Evolutionary conservation across 2,888 invertebrate species (phyloP).

Genomic region (Unio pictorum): DNA sequence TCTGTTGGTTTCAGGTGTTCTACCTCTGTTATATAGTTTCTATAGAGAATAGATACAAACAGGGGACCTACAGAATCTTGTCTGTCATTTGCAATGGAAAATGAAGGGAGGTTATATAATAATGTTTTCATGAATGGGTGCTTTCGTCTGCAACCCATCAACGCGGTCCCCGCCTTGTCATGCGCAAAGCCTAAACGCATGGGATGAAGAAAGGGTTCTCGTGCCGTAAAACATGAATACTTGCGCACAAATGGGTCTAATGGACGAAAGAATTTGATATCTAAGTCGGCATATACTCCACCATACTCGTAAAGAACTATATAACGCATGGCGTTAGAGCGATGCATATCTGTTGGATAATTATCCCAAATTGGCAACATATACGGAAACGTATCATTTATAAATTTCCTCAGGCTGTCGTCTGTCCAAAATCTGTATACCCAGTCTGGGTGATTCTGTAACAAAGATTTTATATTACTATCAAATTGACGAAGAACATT

Average conservation of each 20-base stretch:
- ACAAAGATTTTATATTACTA: constrained; percentile 8
- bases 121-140: constrained; percentile 16
- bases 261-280: constrained; percentile 18
- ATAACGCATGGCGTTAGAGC: constrained; percentile 12
- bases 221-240: constrained; percentile 13
- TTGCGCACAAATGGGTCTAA: constrained; percentile 11
- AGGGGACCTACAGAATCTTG: too few species aligned
- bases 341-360: constrained; percentile 1
- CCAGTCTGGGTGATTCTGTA: constrained; percentile 13
- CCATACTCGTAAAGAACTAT: constrained; percentile 16
- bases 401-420: constrained; percentile 6
- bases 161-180: constrained; percentile 8
- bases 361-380: constrained; percentile 10
- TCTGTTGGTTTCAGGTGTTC: too few species aligned
- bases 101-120: constrained; percentile 4
- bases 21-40: too few species aligned
- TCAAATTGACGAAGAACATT: constrained; percentile 7
- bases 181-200: constrained; percentile 2
- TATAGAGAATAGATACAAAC: too few species aligned
- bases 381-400: constrained; percentile 10
- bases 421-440: constrained; percentile 17
- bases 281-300: constrained; percentile 17
- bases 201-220: constrained; percentile 15
- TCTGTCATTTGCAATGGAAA: too few species aligned
- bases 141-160: constrained; percentile 12